Evolutionary conservation across 2,797 vertebrate species (phyloP).

Genomic region (Rhabdophis nuchalis): DNA sequence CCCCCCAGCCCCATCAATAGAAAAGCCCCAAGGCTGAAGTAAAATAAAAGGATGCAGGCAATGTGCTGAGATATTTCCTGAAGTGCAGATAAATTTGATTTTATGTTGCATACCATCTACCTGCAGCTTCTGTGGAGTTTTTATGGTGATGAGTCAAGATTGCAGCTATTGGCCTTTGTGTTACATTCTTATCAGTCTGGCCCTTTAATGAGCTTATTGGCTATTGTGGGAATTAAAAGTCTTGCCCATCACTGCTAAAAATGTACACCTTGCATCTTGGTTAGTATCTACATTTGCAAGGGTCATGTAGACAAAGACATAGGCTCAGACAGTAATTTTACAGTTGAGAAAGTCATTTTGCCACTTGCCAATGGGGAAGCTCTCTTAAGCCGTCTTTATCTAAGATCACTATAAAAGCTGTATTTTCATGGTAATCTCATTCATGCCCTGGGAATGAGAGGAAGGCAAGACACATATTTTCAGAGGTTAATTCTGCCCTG

Average conservation of each 20-base stretch:
- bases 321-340: neutral
- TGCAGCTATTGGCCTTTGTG: neutral
- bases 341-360: neutral
- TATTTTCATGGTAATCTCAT: neutral
- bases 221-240: neutral
- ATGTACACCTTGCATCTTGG: neutral
- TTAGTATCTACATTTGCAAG: neutral
- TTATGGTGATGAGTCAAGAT: neutral
- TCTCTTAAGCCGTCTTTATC: neutral
- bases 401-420: neutral
- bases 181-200: neutral
- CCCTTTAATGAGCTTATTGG: neutral
- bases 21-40: conserved; percentile 44
- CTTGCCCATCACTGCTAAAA: neutral
- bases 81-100: conserved; percentile 31
- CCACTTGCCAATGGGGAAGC: neutral
- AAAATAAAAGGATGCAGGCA: conserved; percentile 31
- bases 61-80: neutral
- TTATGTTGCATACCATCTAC: neutral
- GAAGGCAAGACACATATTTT: neutral
- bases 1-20: neutral
- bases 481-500: neutral
- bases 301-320: neutral
- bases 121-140: neutral
- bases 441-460: neutral